Base-by-base conservation (phyloP, 2,113 vertebrate species). In the Nestor notabilis region DNA sequence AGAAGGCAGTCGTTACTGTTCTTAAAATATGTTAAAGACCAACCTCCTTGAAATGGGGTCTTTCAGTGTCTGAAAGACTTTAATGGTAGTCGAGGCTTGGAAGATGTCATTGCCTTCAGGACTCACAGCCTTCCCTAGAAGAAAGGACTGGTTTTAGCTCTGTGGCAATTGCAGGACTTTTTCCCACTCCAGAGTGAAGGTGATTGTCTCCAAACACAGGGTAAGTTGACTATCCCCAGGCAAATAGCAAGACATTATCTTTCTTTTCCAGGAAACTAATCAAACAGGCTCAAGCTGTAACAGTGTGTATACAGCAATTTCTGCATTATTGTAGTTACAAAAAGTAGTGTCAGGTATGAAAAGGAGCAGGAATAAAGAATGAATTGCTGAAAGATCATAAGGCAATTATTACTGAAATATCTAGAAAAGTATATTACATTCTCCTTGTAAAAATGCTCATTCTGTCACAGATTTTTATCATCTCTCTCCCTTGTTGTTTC, bases 201-300 rank as follows among this genome's bases (percentile, higher is more conserved):
- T 46, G 58, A 90, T 95, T 97, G 92, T 97, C 89, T 95, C 52
- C 23, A 94, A 96, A 97, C n/a, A 64, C 25, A 88, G 96, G 49
- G 92, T 50, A 94, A 70, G 83, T 77, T 94, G 55, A 87, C 87
- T 93, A 53, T 80, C 46, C 58, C 50, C 46, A 85, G 64, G 78
- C 46, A 97, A 97, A 97, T 82, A 94, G 81, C 29, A 80, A 74
- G 77, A 82, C 71, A 64, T 89, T 95, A 93, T 96, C 90, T 97
- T 60, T 92, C 76, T 91, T 80, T 96, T 87, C 86, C 91, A 95
- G 64, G 35, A 44, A 90, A 65, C 75, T 87, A 96, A 96, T 96
- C 97, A 97, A 96, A 88, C 11, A 70, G 19, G 17, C 49, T 94
- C 66, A 71, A 64, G 79, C 41, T 90, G 21, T 72, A 93, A 87